phyloP scores from a whole-genome alignment of 1,140 invertebrate species.

The Eupeodes corollae region DNA sequence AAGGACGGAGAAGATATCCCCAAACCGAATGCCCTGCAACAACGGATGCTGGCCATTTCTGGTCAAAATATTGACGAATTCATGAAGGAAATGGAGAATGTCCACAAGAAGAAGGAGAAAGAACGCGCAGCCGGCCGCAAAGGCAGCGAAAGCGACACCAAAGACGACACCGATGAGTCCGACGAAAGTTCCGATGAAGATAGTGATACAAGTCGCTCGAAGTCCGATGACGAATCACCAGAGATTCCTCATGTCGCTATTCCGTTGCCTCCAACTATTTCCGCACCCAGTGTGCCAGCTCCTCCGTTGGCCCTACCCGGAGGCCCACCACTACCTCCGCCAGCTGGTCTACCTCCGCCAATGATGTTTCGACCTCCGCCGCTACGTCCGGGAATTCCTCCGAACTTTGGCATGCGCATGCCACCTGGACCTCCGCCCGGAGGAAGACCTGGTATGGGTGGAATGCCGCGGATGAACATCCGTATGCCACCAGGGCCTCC shows the following conservation, averaged over 20 bases:
- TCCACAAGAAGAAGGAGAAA: slow-evolving; percentile 60
- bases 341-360: slow-evolving; percentile 23
- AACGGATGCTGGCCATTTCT: slow-evolving; percentile 72
- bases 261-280: slow-evolving; percentile 14
- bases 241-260: slow-evolving; percentile 15
- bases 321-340: slow-evolving; percentile 20
- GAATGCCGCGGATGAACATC: slow-evolving; percentile 38
- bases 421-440: slow-evolving; percentile 54
- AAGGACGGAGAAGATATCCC: slow-evolving; percentile 32
- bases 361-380: slow-evolving; percentile 53
- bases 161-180: slow-evolving; percentile 9
- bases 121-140: slow-evolving; percentile 43
- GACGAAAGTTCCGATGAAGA: slow-evolving; percentile 10
- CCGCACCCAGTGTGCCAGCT: neutral
- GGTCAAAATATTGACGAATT: slow-evolving; percentile 86
- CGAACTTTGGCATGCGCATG: slow-evolving; percentile 34
- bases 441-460: slow-evolving; percentile 44
- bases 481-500: slow-evolving; percentile 54
- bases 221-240: slow-evolving; percentile 30
- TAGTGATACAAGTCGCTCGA: slow-evolving; percentile 8
- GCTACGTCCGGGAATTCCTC: slow-evolving; percentile 37
- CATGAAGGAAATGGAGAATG: slow-evolving; percentile 83
- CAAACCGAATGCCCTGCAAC: slow-evolving; percentile 65
- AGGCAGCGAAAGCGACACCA: slow-evolving; percentile 3
- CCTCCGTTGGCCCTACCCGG: neutral